A percentile compares a stretch with the other conserved stretches of the same genome.
These are phyloP conservation scores for Saccostrea glomerata DNA, from an alignment of 1,140 invertebrate species.

Conservation along the genomic window DNA sequence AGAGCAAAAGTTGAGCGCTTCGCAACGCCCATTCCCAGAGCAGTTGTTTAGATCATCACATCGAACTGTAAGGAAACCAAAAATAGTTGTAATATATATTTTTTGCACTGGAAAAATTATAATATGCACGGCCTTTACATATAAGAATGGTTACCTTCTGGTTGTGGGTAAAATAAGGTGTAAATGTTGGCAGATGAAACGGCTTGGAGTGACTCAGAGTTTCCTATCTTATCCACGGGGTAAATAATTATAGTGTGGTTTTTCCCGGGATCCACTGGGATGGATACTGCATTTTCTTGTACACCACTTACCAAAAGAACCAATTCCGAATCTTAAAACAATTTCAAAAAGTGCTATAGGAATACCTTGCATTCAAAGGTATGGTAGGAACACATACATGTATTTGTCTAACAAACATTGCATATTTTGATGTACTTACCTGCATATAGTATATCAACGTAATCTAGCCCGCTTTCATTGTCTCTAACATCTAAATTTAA, in stretches of 20 bases:
- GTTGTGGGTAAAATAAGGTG: not conserved
- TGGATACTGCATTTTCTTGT: not conserved
- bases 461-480: not conserved
- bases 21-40: slow-evolving; percentile 36
- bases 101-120: too few species aligned
- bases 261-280: not conserved
- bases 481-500: not conserved
- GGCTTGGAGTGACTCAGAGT: not conserved
- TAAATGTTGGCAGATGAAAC: not conserved
- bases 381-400: too few species aligned
- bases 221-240: not conserved
- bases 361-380: too few species aligned
- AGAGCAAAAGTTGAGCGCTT: not conserved
- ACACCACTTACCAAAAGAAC: not conserved
- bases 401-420: too few species aligned
- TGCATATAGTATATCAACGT: not conserved
- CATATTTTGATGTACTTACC: not conserved
- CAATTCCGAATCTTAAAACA: not conserved
- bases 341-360: too few species aligned
- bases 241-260: not conserved
- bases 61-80: not conserved
- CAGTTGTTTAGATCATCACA: slow-evolving; percentile 39
- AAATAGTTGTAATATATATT: too few species aligned
- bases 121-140: too few species aligned
- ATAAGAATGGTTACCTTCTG: not conserved